These are phyloP conservation scores for Chaenogobius annularis DNA, from an alignment of 2,113 vertebrate genomes.

Conservation along the genomic window DNA sequence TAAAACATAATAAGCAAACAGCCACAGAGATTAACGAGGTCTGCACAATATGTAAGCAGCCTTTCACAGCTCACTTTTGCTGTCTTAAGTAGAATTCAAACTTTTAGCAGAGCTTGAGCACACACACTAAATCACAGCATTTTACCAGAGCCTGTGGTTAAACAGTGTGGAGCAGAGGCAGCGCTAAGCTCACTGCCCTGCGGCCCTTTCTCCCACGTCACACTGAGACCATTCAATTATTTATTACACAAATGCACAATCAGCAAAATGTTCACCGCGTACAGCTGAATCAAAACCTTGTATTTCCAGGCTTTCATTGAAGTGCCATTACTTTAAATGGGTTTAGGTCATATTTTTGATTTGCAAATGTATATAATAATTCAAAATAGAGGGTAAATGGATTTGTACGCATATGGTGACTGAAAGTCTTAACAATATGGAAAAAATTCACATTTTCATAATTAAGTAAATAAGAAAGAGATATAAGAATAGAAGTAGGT, in stretches of 20 bases:
- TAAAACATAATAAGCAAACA: background rate
- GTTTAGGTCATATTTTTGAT: background rate
- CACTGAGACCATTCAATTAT: constrained; percentile 26
- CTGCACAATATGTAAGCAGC: background rate
- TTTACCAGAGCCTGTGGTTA: constrained; percentile 23
- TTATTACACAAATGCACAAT: constrained; percentile 33
- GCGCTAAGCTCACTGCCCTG: background rate
- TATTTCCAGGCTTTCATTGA: background rate
- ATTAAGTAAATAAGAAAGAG: background rate
- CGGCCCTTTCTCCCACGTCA: constrained; percentile 24
- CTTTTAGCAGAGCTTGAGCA: background rate
- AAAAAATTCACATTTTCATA: background rate
- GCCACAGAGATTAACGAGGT: constrained; percentile 1
- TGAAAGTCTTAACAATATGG: background rate
- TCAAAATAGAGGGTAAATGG: background rate
- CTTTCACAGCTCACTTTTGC: background rate
- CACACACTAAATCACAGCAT: constrained; percentile 19
- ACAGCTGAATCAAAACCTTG: constrained; percentile 15
- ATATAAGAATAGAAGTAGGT: no score
- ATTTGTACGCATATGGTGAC: background rate
- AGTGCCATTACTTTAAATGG: background rate
- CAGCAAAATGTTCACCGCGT: constrained; percentile 13
- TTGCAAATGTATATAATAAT: background rate
- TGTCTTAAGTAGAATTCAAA: constrained; percentile 9
- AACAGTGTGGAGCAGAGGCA: constrained; percentile 18